Evolutionary conservation across 53 echinoderm and acorn worm genomes (phyloP).

Genomic region (Holothuria leucospilota): DNA sequence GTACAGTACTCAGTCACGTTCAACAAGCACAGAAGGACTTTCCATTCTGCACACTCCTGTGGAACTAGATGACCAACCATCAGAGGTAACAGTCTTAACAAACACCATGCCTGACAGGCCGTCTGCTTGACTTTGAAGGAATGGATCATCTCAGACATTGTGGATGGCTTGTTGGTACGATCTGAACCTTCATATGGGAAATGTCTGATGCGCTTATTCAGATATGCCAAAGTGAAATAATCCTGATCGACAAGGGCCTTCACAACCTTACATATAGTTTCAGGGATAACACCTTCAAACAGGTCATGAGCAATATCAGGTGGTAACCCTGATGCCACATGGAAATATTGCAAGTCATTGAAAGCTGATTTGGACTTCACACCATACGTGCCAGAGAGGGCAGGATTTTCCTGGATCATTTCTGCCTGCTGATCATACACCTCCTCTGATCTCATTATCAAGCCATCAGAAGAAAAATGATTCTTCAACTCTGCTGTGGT

Average conservation of each 20-base stretch:
- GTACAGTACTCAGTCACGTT: slow-evolving; percentile 41
- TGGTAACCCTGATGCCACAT: slow-evolving; percentile 30
- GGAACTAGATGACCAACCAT: slow-evolving; percentile 36
- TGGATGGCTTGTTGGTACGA: slow-evolving; percentile 27
- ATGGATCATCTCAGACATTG: slow-evolving; percentile 3
- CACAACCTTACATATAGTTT: not conserved
- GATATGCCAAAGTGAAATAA: not conserved
- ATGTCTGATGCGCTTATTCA: not conserved
- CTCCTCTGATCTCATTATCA: not conserved
- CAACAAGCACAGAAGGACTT: not conserved
- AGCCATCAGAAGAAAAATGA: slow-evolving; percentile 24
- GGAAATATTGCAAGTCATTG: slow-evolving; percentile 23
- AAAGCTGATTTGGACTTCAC: not conserved
- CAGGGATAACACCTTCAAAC: slow-evolving; percentile 38
- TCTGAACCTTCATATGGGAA: slow-evolving; percentile 44
- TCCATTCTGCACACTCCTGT: not conserved
- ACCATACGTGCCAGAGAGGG: slow-evolving; percentile 4
- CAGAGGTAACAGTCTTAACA: not conserved
- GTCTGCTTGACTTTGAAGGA: slow-evolving; percentile 17
- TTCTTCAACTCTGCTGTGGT: slow-evolving; percentile 16
- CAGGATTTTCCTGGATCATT: slow-evolving; percentile 9
- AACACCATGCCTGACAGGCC: slow-evolving; percentile 46
- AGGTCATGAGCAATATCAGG: slow-evolving; percentile 17
- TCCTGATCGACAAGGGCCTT: not conserved
- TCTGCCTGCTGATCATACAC: slow-evolving; percentile 21